Evolutionary conservation across 2,888 invertebrate species (phyloP).

Genomic region (Zhengitettix transpicula): DNA sequence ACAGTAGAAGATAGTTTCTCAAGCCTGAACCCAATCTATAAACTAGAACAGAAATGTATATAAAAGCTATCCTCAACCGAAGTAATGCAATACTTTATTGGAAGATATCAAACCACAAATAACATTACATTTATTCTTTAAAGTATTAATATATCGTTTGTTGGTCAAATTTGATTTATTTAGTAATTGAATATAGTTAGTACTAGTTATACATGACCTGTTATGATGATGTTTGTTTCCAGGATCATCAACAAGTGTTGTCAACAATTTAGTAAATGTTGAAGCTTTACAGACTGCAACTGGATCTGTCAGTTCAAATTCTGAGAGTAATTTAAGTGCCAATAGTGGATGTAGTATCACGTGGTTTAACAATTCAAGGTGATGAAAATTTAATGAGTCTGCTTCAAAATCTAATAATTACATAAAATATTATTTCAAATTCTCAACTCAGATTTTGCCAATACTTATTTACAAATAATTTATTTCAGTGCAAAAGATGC

Average conservation of each 20-base stretch:
- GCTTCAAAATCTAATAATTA: too few relatives aligned
- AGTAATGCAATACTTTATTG: too few relatives aligned
- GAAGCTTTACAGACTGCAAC: not conserved
- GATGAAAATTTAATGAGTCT: not conserved
- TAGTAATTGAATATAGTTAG: too few relatives aligned
- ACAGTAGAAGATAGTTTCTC: too few relatives aligned
- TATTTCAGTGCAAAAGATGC: constrained; percentile 32
- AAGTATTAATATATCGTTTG: too few relatives aligned
- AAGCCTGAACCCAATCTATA: too few relatives aligned
- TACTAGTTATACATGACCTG: too few relatives aligned
- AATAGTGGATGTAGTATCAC: not conserved
- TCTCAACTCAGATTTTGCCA: not conserved
- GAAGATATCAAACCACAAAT: too few relatives aligned
- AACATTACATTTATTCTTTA: too few relatives aligned
- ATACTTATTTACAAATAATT: not conserved
- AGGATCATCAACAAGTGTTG: constrained; percentile 6
- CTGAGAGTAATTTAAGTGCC: not conserved
- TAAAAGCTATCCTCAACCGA: too few relatives aligned
- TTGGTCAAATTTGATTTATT: too few relatives aligned
- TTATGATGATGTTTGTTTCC: not conserved
- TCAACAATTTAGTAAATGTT: not conserved
- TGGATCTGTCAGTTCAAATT: not conserved
- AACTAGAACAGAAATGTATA: too few relatives aligned
- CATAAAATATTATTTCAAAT: not conserved
- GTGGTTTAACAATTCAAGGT: not conserved